Conservation (phyloP, 2,888 invertebrate genomes). For the Eumacrocentrus americanus region DNA sequence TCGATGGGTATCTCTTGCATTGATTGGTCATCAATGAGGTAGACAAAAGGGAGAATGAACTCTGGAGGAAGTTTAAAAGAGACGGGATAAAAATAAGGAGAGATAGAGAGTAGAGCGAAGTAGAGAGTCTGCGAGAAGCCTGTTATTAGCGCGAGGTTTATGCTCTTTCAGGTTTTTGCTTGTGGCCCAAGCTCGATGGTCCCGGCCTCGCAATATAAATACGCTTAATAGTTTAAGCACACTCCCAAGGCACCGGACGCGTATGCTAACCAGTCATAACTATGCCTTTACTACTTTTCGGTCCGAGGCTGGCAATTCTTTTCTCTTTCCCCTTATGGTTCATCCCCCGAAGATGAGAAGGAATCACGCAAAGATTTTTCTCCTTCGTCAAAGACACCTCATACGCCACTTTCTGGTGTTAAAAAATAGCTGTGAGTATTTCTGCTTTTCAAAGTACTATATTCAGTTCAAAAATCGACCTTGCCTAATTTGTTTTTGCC, state of each 20-base stretch:
- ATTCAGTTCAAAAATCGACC: no score
- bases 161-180: conserved; percentile 60
- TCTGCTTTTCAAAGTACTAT: neutral
- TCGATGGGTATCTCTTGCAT: neutral
- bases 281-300: conserved; percentile 56
- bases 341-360: neutral
- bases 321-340: conserved; percentile 4
- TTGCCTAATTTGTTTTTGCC: neutral
- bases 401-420: neutral
- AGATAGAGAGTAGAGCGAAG: conserved; percentile 20
- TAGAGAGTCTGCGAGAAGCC: conserved; percentile 49
- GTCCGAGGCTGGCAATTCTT: conserved; percentile 28
- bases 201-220: conserved; percentile 59
- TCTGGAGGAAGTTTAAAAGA: neutral
- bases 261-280: conserved; percentile 61
- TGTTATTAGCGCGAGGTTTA: conserved; percentile 61
- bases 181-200: conserved; percentile 41
- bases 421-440: neutral
- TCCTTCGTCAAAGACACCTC: neutral
- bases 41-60: neutral
- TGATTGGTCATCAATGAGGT: neutral
- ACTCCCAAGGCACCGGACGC: conserved; percentile 44
- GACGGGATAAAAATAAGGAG: conserved; percentile 32
- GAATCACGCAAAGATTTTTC: neutral
- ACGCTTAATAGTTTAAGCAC: conserved; percentile 61